These are phyloP conservation scores for Pristionchus entomophagus DNA, from an alignment of 2,888 invertebrate species.

Conservation along the genomic window DNA sequence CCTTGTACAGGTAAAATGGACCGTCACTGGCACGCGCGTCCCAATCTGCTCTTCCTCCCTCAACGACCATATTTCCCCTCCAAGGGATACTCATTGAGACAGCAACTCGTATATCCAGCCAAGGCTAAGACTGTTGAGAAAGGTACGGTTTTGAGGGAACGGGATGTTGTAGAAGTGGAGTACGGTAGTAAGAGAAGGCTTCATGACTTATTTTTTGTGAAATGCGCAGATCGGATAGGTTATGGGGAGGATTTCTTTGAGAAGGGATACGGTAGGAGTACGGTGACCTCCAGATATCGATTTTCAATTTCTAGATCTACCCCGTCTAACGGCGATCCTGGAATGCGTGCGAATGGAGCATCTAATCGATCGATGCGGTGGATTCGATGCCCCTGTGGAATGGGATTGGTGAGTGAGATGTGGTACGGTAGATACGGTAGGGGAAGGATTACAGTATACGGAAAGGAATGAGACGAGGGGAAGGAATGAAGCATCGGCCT, in stretches of 20 bases:
- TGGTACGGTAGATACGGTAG: too few species aligned
- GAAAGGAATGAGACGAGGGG: too few species aligned
- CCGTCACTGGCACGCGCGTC: conserved; percentile 68
- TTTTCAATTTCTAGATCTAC: conserved; percentile 65
- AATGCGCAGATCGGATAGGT: too few species aligned
- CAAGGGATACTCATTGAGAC: conserved; percentile 78
- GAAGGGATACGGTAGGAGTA: too few species aligned
- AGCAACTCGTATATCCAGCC: conserved; percentile 77
- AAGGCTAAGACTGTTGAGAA: conserved; percentile 70
- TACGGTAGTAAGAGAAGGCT: too few species aligned
- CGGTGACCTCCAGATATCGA: too few species aligned
- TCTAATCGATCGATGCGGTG: conserved; percentile 69
- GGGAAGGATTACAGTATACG: too few species aligned
- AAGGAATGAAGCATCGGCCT: too few species aligned
- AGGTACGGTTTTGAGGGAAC: conserved; percentile 51
- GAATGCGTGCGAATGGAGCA: conserved; percentile 70
- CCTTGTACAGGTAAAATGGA: conserved; percentile 70
- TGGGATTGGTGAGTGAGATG: conserved; percentile 70
- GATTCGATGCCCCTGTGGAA: conserved; percentile 69
- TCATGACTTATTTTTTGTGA: too few species aligned
- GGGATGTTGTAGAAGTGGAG: too few species aligned
- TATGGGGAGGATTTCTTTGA: too few species aligned
- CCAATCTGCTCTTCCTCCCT: conserved; percentile 79
- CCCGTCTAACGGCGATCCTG: conserved; percentile 64
- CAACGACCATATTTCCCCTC: conserved; percentile 80